Conservation (phyloP, 2,113 vertebrate genomes). For the Salvator merianae region DNA sequence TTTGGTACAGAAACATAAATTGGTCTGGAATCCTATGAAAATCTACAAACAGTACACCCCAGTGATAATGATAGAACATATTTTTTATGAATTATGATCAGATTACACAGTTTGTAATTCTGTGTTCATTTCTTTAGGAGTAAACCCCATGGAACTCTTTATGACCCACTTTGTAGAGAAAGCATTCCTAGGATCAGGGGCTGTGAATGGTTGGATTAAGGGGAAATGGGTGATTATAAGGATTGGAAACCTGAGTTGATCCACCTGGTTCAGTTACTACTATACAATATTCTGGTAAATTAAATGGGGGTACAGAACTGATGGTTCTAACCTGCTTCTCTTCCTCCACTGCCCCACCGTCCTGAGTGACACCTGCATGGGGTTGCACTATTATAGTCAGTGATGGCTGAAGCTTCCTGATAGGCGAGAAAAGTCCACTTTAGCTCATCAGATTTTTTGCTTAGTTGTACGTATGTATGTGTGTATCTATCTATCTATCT, state of each 20-base stretch:
- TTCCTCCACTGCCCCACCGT: no score
- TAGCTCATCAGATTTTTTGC: conserved; percentile 7
- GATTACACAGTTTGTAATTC: not conserved
- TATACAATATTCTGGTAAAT: no score
- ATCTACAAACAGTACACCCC: not conserved
- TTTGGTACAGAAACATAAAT: not conserved
- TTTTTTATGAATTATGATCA: not conserved
- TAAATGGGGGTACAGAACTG: no score
- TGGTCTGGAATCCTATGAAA: not conserved
- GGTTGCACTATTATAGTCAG: not conserved
- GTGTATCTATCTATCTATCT: no score
- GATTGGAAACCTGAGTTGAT: no score
- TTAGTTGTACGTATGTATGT: no score
- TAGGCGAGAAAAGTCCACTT: not conserved
- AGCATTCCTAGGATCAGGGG: not conserved
- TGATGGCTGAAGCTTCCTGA: not conserved
- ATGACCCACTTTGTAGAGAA: not conserved
- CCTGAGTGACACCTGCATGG: no score
- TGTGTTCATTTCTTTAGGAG: not conserved
- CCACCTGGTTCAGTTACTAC: no score
- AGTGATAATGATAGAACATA: not conserved
- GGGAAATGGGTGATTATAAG: no score
- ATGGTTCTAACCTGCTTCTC: no score
- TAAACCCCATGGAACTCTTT: not conserved
- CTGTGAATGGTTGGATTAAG: no score